Evolutionary conservation across 2,113 vertebrate species (phyloP).

Genomic region (Orientallactaga bullata): DNA sequence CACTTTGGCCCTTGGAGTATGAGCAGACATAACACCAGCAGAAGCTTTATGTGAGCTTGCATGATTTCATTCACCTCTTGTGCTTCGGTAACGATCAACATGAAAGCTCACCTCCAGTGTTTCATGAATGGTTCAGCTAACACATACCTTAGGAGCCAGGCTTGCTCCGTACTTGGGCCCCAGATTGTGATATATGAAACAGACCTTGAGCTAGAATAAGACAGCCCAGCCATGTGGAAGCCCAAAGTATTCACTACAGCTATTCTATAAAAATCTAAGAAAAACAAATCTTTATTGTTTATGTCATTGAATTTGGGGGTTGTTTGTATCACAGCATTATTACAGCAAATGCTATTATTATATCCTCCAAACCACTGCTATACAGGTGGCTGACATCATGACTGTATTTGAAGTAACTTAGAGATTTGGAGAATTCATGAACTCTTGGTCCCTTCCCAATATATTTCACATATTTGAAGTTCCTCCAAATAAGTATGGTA

Average conservation of each 20-base stretch:
- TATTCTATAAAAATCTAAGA: not conserved
- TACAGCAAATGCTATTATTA: not conserved
- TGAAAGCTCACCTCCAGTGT: not conserved
- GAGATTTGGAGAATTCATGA: slow-evolving; percentile 32
- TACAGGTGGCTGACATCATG: not conserved
- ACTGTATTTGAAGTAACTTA: not conserved
- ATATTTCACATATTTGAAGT: not conserved
- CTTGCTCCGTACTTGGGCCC: not conserved
- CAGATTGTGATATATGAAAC: not conserved
- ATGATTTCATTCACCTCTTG: not conserved
- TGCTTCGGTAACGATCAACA: not conserved
- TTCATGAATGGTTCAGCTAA: not conserved
- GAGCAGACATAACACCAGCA: not conserved
- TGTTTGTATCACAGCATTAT: not conserved
- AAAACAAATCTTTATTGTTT: not conserved
- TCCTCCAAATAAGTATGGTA: not conserved
- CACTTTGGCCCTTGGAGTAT: not conserved
- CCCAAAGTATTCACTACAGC: not conserved
- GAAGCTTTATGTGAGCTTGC: not conserved
- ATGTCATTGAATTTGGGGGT: not conserved
- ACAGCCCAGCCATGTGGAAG: not conserved
- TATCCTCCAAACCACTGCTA: not conserved
- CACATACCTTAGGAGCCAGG: not conserved
- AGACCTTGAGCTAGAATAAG: not conserved
- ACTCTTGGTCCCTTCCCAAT: not conserved